These are phyloP conservation scores for Ovibos moschatus DNA, from an alignment of 2,113 vertebrate species.

Conservation along the genomic window DNA sequence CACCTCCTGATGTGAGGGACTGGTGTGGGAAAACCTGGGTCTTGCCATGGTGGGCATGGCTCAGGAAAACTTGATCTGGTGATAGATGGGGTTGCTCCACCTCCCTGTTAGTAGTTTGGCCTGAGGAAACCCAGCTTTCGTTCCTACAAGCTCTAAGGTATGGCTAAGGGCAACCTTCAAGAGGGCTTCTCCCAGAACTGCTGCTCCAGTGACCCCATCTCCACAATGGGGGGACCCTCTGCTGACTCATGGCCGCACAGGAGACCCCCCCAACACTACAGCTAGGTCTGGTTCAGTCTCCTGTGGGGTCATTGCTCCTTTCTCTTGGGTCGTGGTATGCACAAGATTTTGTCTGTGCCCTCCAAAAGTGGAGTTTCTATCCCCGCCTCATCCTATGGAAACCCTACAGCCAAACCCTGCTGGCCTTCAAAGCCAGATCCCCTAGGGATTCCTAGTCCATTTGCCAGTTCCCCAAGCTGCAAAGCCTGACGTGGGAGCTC, in stretches of 20 bases:
- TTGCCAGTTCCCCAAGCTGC: neutral
- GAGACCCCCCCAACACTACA: neutral
- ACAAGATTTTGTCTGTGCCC: neutral
- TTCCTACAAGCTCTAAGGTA: neutral
- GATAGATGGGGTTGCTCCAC: neutral
- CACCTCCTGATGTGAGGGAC: neutral
- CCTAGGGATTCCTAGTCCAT: neutral
- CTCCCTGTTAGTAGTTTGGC: neutral
- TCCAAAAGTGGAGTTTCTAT: neutral
- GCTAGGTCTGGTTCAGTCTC: neutral
- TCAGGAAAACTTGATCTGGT: neutral
- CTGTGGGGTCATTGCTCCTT: neutral
- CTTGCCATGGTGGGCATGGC: neutral
- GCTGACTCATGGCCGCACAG: neutral
- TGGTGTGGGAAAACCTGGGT: neutral
- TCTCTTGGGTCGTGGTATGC: neutral
- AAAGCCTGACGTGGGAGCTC: neutral
- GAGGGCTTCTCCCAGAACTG: neutral
- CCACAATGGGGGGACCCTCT: neutral
- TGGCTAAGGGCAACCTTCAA: neutral
- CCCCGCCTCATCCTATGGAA: neutral
- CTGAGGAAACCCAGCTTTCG: neutral
- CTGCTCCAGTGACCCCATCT: neutral
- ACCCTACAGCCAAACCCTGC: neutral
- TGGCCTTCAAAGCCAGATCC: neutral